A percentile compares a stretch with the other conserved stretches of the same genome.
Conservation (phyloP, 2,888 invertebrate species). For the Heliothis peltigera region DNA sequence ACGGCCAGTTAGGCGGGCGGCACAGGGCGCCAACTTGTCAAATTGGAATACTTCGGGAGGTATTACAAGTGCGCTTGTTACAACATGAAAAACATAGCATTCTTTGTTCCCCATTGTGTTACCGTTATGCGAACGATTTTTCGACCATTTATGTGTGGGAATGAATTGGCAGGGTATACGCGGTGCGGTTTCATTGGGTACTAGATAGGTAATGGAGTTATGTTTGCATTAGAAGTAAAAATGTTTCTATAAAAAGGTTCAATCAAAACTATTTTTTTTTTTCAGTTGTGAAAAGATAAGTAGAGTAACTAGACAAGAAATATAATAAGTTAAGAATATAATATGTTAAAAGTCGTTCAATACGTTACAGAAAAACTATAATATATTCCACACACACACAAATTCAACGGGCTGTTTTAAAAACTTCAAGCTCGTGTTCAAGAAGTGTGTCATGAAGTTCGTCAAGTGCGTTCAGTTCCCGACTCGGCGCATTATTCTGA, state of each 20-base stretch:
- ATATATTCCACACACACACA: slow-evolving; percentile 20
- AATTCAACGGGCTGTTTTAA: slow-evolving; percentile 20
- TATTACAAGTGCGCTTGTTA: slow-evolving; percentile 22
- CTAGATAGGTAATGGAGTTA: too few relatives aligned
- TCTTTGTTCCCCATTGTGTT: slow-evolving; percentile 10
- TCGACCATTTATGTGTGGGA: neutral
- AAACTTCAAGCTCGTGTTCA: slow-evolving; percentile 38
- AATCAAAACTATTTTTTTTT: too few relatives aligned
- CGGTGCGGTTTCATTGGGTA: too few relatives aligned
- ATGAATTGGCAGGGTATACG: slow-evolving; percentile 6
- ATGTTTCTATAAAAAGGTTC: too few relatives aligned
- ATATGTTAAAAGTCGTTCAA: neutral
- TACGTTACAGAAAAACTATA: slow-evolving; percentile 4
- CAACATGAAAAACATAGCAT: slow-evolving; percentile 29
- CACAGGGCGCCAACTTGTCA: slow-evolving; percentile 31
- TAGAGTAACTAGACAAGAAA: too few relatives aligned
- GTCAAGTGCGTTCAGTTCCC: slow-evolving; percentile 35
- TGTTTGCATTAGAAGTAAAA: too few relatives aligned
- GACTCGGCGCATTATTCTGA: slow-evolving; percentile 43
- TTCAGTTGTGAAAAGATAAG: too few relatives aligned
- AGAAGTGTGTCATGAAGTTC: slow-evolving; percentile 35
- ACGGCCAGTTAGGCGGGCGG: slow-evolving; percentile 9
- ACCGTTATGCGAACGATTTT: neutral
- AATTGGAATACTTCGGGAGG: slow-evolving; percentile 30
- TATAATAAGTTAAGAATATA: too few relatives aligned